Conservation (phyloP, 23 tunicate species). For the Diplosoma virens region DNA sequence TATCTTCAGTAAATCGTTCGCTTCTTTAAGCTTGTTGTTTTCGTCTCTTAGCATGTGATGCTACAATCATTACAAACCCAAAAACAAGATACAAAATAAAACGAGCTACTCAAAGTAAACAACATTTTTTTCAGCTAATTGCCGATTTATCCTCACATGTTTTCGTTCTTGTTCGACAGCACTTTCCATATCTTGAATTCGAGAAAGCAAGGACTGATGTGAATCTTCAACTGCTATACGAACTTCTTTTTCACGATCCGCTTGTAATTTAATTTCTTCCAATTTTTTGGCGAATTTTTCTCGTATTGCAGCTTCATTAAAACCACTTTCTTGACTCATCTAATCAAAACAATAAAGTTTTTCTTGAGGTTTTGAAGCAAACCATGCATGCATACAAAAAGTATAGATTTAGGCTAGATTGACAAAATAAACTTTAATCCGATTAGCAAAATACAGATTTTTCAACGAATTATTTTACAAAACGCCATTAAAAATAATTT, state of each 20-base stretch:
- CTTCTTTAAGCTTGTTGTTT: conserved; percentile 33
- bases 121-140: too few relatives aligned
- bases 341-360: neutral
- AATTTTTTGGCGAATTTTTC: conserved; percentile 60
- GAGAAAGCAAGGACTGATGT: conserved; percentile 54
- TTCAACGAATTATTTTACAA: too few relatives aligned
- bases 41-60: conserved; percentile 42
- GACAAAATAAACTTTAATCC: too few relatives aligned
- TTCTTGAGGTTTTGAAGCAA: neutral
- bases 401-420: too few relatives aligned
- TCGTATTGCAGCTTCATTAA: conserved; percentile 20
- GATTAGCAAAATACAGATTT: too few relatives aligned
- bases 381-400: too few relatives aligned
- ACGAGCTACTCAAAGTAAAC: too few relatives aligned
- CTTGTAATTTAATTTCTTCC: conserved; percentile 65
- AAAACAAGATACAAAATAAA: too few relatives aligned
- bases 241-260: conserved; percentile 50
- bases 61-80: conserved; percentile 14
- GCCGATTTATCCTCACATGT: neutral
- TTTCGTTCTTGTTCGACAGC: conserved; percentile 44
- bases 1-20: conserved; percentile 37
- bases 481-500: too few relatives aligned
- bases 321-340: conserved; percentile 10
- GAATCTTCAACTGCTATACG: conserved; percentile 69
- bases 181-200: conserved; percentile 81